These are phyloP conservation scores for Cryptoblepharus egeriae DNA, from an alignment of 2,797 vertebrate genomes.

Conservation along the genomic window DNA sequence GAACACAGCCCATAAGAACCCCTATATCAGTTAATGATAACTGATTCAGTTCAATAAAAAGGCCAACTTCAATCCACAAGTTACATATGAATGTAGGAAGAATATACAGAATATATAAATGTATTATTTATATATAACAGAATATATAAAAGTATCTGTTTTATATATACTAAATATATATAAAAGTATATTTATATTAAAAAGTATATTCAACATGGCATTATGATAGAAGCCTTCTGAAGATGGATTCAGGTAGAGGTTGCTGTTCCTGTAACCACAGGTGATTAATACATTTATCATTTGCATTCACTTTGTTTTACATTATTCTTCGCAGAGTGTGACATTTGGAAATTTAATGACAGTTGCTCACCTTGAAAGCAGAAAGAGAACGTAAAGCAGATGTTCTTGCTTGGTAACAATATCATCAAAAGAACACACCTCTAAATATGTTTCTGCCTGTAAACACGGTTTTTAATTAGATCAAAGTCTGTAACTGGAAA, in stretches of 20 bases:
- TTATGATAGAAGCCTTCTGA: not conserved
- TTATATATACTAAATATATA: too few relatives aligned
- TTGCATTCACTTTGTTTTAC: conserved; percentile 25
- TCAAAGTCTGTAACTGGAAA: conserved; percentile 38
- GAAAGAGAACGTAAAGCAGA: conserved; percentile 64
- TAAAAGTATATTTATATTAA: too few relatives aligned
- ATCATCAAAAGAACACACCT: conserved; percentile 63
- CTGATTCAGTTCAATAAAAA: too few relatives aligned
- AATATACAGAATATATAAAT: too few relatives aligned
- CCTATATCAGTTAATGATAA: too few relatives aligned
- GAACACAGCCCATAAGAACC: too few relatives aligned
- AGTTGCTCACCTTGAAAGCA: conserved; percentile 64
- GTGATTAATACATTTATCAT: conserved; percentile 28
- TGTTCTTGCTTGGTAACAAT: conserved; percentile 66
- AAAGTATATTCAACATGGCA: too few relatives aligned
- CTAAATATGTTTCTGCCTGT: conserved; percentile 62
- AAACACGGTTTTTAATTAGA: conserved; percentile 64
- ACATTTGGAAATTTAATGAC: conserved; percentile 71
- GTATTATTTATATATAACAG: too few relatives aligned
- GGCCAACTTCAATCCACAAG: too few relatives aligned
- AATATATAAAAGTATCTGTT: too few relatives aligned
- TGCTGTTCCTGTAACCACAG: not conserved
- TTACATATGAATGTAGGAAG: too few relatives aligned
- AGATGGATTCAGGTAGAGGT: not conserved
- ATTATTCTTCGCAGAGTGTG: conserved; percentile 67